phyloP scores from a whole-genome alignment of 2,113 vertebrate genomes.

The Gavia stellata region DNA sequence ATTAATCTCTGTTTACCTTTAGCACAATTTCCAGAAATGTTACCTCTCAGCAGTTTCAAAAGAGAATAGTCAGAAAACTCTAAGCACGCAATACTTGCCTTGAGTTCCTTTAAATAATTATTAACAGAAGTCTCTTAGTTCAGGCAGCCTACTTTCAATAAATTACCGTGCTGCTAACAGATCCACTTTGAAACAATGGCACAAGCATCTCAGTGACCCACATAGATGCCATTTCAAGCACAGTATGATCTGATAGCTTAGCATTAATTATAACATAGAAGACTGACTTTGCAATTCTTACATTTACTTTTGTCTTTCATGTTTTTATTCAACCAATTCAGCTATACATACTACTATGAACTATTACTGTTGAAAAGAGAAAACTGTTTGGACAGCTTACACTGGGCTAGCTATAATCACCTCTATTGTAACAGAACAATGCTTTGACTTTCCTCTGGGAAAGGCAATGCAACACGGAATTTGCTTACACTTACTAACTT shows the following conservation, averaged over 20 bases:
- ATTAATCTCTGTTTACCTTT: constrained; percentile 1
- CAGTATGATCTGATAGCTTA: background rate
- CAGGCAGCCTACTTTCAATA: constrained; percentile 22
- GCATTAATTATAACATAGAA: background rate
- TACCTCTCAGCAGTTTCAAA: background rate
- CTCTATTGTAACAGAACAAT: background rate
- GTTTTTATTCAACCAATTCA: background rate
- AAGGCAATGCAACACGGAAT: background rate
- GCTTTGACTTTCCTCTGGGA: background rate
- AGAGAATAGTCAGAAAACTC: background rate
- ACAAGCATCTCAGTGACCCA: background rate
- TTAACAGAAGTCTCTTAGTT: constrained; percentile 48
- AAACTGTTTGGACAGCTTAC: background rate
- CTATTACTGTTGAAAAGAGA: background rate
- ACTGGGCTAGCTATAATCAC: background rate
- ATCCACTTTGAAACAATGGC: constrained; percentile 4
- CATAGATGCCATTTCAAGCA: background rate
- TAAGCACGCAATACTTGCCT: background rate
- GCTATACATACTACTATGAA: background rate
- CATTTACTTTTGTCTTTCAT: background rate
- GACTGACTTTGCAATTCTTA: background rate
- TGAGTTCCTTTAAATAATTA: constrained; percentile 32
- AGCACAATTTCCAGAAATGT: background rate
- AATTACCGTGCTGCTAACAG: background rate
- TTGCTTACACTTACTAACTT: background rate